Evolutionary conservation across 2,888 invertebrate species (phyloP).

Genomic region (Brachypalpus laphriformis): DNA sequence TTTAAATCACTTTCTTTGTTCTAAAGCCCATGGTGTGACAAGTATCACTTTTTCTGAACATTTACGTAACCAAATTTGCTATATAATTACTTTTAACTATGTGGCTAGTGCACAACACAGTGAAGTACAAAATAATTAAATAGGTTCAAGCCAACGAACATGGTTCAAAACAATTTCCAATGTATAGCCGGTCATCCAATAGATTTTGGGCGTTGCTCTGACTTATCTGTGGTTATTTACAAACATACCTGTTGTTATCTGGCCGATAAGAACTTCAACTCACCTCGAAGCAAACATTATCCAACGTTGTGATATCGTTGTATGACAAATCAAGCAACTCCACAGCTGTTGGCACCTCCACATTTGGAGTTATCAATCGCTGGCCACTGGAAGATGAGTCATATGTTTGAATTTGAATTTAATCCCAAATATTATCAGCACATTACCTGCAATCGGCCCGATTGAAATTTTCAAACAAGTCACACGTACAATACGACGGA

Average conservation of each 20-base stretch:
- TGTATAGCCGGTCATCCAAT: no score
- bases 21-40: no score
- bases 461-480: slow-evolving; percentile 78
- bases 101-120: no score
- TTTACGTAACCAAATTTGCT: no score
- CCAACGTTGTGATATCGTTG: slow-evolving; percentile 86
- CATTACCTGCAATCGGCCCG: slow-evolving; percentile 81
- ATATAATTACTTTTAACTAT: no score
- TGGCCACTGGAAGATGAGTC: slow-evolving; percentile 82
- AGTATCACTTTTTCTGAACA: no score
- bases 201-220: neutral
- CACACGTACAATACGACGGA: slow-evolving; percentile 80
- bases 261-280: slow-evolving; percentile 70
- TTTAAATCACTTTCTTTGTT: no score
- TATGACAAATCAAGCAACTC: slow-evolving; percentile 86
- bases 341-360: slow-evolving; percentile 85
- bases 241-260: slow-evolving; percentile 3
- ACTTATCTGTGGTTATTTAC: neutral
- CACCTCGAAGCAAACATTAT: slow-evolving; percentile 86
- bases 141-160: no score
- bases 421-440: neutral
- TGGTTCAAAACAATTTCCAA: no score
- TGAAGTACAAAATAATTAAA: no score
- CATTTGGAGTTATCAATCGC: slow-evolving; percentile 85
- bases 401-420: slow-evolving; percentile 80